Base-by-base conservation (phyloP, 2,888 invertebrate species). In the Xestia sexstrigata region DNA sequence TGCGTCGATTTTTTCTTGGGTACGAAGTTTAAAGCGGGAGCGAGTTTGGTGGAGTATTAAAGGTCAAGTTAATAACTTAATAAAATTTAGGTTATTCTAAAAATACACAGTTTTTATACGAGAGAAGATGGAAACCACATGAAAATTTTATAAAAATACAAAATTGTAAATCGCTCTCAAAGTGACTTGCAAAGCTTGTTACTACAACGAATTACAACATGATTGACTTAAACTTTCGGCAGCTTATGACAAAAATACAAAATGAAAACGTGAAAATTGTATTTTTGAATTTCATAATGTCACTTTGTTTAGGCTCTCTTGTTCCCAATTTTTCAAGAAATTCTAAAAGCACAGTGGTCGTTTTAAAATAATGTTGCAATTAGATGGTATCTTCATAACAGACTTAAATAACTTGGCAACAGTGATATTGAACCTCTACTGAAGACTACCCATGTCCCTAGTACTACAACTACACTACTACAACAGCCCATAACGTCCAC, bases 1-100 rank as follows among this genome's bases (percentile, higher is more conserved):
- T 92, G 91, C 92, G 89, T 89, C 85, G 90, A 89, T 91, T 92
- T 92, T 88, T 89, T 89, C 84, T 76, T 69, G 58, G 69, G 75
- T 81, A 52, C 39, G 55, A 87, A 89, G 83, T 78, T 62, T 63
- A 1, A 67, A 79, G 81, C 71, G 62, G 47, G 47, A 42, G 74
- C 68, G 63, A 30, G n/a, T n/a, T 42, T 7, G 0, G 30, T 39
- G 20, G 15, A 26, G 9, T 47, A 7, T n/a, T 45, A 13, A 66
- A 26, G n/a, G 17, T 23, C 30, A 47, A 23, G n/a, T 26, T 8
- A 8, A 23, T 11, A 23, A 67, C 9, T 58, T 26, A 2, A 47
- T 4, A 30, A 13, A 47, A 20, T 58, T 7, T 11, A 9, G 6
- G 13, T 26, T 4, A 2, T 26, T 58, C 7, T 26, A 15, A 26